These are phyloP conservation scores for Patiria miniata DNA, from an alignment of 35 echinoderm and acorn worm genomes.

Conservation along the genomic window DNA sequence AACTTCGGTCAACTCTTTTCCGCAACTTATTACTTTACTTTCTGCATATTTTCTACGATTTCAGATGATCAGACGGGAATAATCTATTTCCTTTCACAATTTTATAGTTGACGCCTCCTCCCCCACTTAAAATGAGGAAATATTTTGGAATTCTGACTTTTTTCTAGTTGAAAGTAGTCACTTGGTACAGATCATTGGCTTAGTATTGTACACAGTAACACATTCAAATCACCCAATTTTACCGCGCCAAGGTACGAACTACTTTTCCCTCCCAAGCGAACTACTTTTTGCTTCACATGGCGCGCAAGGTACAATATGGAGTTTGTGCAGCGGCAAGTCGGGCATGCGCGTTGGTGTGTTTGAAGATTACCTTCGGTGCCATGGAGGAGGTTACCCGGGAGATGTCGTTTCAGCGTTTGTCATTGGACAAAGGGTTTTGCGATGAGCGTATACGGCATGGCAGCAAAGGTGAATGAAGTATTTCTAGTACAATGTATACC, in stretches of 20 bases:
- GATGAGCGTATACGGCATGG: neutral
- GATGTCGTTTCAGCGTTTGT: neutral
- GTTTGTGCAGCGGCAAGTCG: neutral
- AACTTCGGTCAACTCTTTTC: too few species aligned
- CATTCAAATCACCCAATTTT: neutral
- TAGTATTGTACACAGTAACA: too few species aligned
- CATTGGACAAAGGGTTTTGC: neutral
- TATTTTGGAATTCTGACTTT: too few species aligned
- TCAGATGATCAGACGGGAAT: too few species aligned
- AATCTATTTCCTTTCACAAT: too few species aligned
- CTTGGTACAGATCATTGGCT: too few species aligned
- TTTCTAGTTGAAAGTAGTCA: too few species aligned
- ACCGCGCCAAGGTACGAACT: neutral
- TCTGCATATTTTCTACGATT: too few species aligned
- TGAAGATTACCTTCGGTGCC: slow-evolving; percentile 6
- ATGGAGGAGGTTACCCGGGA: slow-evolving; percentile 20
- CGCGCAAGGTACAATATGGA: neutral
- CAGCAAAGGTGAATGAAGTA: neutral
- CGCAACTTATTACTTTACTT: too few species aligned
- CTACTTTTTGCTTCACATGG: neutral
- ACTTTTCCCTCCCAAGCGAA: neutral
- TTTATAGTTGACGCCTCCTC: too few species aligned
- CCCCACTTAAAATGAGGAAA: too few species aligned
- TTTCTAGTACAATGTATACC: too few species aligned
- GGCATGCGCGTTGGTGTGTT: slow-evolving; percentile 10